Percentiles rank a stretch among this genome's conserved stretches.
Conservation (phyloP, 2,888 invertebrate species). For the Scaptomyza caliginosa region DNA sequence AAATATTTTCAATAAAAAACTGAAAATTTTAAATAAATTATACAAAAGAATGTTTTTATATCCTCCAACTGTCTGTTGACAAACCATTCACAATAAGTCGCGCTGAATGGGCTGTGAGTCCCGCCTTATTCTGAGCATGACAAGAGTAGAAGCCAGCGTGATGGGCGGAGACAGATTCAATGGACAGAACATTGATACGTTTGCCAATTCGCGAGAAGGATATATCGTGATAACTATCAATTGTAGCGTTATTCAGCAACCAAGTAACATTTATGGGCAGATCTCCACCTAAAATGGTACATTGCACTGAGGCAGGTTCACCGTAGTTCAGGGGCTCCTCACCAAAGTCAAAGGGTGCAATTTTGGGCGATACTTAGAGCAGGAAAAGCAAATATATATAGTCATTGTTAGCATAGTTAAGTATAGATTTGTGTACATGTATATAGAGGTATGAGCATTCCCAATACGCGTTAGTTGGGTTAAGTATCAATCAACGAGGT, state of each 20-base stretch:
- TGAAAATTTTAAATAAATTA: slow-evolving; percentile 12
- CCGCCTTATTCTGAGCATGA: slow-evolving; percentile 88
- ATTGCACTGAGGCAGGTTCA: slow-evolving; percentile 86
- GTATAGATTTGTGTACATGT: slow-evolving; percentile 1
- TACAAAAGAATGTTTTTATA: background rate
- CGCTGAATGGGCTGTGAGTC: slow-evolving; percentile 86
- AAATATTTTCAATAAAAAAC: slow-evolving; percentile 1
- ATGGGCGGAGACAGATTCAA: slow-evolving; percentile 85
- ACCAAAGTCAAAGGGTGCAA: slow-evolving; percentile 86
- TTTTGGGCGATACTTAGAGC: slow-evolving; percentile 85
- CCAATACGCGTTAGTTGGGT: slow-evolving; percentile 50
- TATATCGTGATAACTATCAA: slow-evolving; percentile 84
- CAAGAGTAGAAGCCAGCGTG: slow-evolving; percentile 90
- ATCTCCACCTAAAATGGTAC: slow-evolving; percentile 87
- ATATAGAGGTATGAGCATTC: slow-evolving; percentile 14
- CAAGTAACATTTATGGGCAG: slow-evolving; percentile 87
- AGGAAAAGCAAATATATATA: slow-evolving; percentile 4
- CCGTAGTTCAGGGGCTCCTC: slow-evolving; percentile 87
- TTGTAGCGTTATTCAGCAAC: slow-evolving; percentile 85
- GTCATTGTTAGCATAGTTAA: slow-evolving; percentile 13
- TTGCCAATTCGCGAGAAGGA: slow-evolving; percentile 86
- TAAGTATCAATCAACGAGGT: slow-evolving; percentile 82
- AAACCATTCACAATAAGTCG: slow-evolving; percentile 87
- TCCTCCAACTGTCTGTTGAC: slow-evolving; percentile 21
- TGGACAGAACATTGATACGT: slow-evolving; percentile 87